phyloP scores from a whole-genome alignment of 1,140 invertebrate species.

The Phenacoccus solenopsis region DNA sequence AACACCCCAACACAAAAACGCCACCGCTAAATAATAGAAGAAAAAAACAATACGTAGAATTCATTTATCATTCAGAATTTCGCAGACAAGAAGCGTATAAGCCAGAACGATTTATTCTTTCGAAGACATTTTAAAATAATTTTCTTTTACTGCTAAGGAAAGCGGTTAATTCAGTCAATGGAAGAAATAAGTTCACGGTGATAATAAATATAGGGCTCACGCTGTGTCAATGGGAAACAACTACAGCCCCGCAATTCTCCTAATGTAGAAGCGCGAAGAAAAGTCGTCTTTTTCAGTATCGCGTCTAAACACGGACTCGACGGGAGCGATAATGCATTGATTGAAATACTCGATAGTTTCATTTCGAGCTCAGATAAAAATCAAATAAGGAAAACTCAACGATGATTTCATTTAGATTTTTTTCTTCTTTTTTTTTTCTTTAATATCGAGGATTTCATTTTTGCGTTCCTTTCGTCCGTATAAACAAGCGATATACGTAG shows the following conservation, averaged over 20 bases:
- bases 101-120: background rate
- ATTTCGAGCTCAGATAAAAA: no score
- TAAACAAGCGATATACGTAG: no score
- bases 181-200: conserved; percentile 16
- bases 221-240: conserved; percentile 7
- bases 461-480: no score
- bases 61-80: conserved; percentile 11
- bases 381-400: no score
- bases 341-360: no score
- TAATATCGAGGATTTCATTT: no score
- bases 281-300: no score
- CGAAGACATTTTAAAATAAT: conserved; percentile 18
- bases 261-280: background rate
- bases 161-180: conserved; percentile 14
- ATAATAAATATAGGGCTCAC: conserved; percentile 12
- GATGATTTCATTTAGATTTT: no score
- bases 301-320: no score
- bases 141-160: background rate
- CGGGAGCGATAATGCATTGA: no score
- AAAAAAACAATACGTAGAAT: background rate
- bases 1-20: background rate
- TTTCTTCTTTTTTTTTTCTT: no score
- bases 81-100: background rate
- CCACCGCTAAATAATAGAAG: background rate
- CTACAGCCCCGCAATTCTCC: background rate